phyloP scores from a whole-genome alignment of 1,140 invertebrate genomes.

The Hylaeus volcanicus region DNA sequence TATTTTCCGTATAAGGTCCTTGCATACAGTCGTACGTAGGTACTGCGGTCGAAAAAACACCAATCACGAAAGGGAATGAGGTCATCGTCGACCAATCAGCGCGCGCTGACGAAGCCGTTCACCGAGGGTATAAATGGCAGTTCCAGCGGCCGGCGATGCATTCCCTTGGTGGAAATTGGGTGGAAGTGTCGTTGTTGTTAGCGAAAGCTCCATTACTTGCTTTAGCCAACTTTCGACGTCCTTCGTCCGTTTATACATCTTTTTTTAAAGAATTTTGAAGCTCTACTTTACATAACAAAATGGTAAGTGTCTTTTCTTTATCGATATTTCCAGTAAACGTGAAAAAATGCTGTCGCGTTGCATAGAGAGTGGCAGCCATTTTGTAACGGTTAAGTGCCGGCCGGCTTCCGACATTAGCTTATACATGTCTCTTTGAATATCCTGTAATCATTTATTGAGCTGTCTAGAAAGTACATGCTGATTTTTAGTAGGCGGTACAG shows the following conservation, averaged over 20 bases:
- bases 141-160: conserved; percentile 10
- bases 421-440: background rate
- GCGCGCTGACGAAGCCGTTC: conserved; percentile 21
- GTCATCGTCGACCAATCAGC: conserved; percentile 50
- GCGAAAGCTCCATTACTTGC: conserved; percentile 66
- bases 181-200: conserved; percentile 49
- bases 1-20: conserved; percentile 40
- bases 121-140: conserved; percentile 49
- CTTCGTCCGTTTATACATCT: background rate
- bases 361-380: conserved; percentile 36
- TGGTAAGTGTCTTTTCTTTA: conserved; percentile 46
- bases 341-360: background rate
- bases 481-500: no score
- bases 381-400: conserved; percentile 60
- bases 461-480: no score
- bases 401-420: conserved; percentile 31
- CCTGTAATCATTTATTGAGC: background rate
- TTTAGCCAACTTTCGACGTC: conserved; percentile 59
- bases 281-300: conserved; percentile 45
- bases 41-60: conserved; percentile 49
- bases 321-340: background rate
- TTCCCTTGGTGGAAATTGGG: conserved; percentile 18
- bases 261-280: conserved; percentile 15
- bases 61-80: conserved; percentile 41
- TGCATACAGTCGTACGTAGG: conserved; percentile 19